Percentiles rank a stretch among this genome's conserved stretches.
These are phyloP conservation scores for Spilogale gracilis DNA, from an alignment of 2,113 vertebrate genomes.

Conservation along the genomic window DNA sequence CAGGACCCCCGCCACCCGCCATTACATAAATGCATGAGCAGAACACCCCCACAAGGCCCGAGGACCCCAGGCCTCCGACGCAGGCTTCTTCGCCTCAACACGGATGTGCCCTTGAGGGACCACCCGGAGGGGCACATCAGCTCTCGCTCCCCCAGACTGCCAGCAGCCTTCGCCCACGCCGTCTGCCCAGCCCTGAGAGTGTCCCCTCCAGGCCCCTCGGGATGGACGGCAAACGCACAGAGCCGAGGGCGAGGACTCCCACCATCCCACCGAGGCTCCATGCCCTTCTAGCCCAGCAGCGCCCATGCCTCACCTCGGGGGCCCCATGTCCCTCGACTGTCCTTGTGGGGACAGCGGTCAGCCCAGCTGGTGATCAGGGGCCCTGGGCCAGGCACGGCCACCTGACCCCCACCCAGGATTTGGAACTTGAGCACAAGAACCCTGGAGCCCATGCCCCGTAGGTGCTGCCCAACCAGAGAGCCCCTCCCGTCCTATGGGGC, in stretches of 20 bases:
- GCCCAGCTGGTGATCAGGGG: neutral
- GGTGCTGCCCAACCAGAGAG: neutral
- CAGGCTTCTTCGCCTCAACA: rapidly evolving
- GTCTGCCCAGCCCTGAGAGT: rapidly evolving
- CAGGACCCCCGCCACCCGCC: no score
- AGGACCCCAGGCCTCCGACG: no score
- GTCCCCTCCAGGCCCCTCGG: no score
- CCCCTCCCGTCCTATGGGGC: neutral
- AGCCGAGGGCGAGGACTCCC: no score
- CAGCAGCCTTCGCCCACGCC: neutral
- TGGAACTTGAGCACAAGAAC: neutral
- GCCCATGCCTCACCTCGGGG: neutral
- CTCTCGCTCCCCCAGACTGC: neutral
- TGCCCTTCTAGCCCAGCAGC: no score
- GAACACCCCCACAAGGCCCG: rapidly evolving
- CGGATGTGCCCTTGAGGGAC: rapidly evolving
- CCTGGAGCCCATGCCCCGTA: neutral
- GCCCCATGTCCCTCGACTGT: neutral
- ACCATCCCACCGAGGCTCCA: rapidly evolving
- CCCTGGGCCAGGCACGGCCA: rapidly evolving
- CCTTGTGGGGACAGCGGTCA: neutral
- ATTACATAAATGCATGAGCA: no score
- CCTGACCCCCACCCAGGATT: neutral
- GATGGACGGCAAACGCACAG: rapidly evolving
- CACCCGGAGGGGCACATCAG: rapidly evolving